Evolutionary conservation across 2,113 vertebrate genomes (phyloP), one percentile per base, ranked within the genome.

Genomic region (Dryoscopus gambensis): DNA sequence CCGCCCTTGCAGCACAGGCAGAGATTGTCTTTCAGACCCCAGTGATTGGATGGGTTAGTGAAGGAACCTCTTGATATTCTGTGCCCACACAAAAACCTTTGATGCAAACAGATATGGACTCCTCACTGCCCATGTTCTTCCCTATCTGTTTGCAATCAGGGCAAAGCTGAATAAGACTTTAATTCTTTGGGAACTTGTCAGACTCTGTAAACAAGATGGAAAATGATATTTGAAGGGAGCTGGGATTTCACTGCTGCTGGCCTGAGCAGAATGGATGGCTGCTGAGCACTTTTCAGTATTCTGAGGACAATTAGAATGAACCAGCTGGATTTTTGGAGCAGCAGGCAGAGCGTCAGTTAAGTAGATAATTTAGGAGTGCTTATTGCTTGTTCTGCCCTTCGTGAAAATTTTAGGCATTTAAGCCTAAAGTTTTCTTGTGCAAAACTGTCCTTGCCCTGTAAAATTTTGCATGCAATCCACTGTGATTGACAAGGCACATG

Each of bases 131-230:
- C 2, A 9, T 77, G 73, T 67, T 86, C 68, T 53, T 86, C 79
- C n/a, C 25, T 88, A 39, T 93, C 75, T 90, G 67, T 80, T 86
- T 88, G 42, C 71, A 95, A 78, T 90, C 90, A 89, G 68, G 77
- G 30, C 63, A 76, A 82, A 91, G 42, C 64, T 11, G 5, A 94
- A 21, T 49, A 87, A 86, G 79, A 90, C 39, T 67, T 93, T 77
- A 81, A 78, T 88, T 94, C 92, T 81, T 84, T 14, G 12, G 56
- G 75, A 93, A 63, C 68, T 81, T 84, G 76, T 75, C 68, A 84
- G 71, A 56, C 39, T 49, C 73, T 49, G 80, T 77, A 84, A 95
- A 93, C 35, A 90, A 83, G 82, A 88, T 53, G 85, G 92, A 96
- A 97, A 84, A 81, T 70, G 9, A 60, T 93, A 80, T 88, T 90